Evolutionary conservation across 2,888 invertebrate species (phyloP), one percentile per base, ranked within the genome.

Genomic region (Aspidiotus rigidus): DNA sequence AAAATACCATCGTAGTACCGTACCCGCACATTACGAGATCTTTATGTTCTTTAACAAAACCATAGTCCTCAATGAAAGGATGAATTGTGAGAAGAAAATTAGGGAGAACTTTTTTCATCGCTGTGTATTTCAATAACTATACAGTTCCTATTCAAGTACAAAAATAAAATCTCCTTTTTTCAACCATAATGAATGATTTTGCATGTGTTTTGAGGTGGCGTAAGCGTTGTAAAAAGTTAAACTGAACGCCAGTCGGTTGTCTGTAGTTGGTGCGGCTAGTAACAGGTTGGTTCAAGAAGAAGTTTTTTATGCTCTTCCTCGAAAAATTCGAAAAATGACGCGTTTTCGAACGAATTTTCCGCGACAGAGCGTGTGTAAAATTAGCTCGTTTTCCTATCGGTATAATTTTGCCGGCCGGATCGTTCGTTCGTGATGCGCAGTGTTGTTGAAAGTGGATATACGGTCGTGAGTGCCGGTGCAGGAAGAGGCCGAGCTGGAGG

Each of bases 81-180:
- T 63, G 55, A 55, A 28, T 53, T 64, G 56, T 55, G 56, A 64
- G 55, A 28, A 28, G 28, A 55, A 64, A 64, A 64, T 55, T 64
- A 55, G 55, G 64, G 64, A 55, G 55, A 55, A 66, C 41, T 39
- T 66, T 57, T 59, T 67, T 67, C 67, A 60, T 59, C 59, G 66
- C 66, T 66, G 28, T 64, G n/a, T 62, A 62, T 66, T 66, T 66
- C 66, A 66, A 66, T 60, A 60, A 67, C 59, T 67, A 28, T 28
- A 67, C 67, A 67, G 60, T 67, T 60, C 44, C 66, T 60, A 67
- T 67, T 67, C 67, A 60, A 60, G 53, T 60, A 67, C 56, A 64
- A 40, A 66, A 67, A 60, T 60, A 49, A 67, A 67, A 53, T 60
- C 53, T 59, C 60, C 39, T 67, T 60, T 60, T 59, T 28, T 28